Base-by-base conservation (phyloP, 2,113 vertebrate genomes). In the Nerophis ophidion region DNA sequence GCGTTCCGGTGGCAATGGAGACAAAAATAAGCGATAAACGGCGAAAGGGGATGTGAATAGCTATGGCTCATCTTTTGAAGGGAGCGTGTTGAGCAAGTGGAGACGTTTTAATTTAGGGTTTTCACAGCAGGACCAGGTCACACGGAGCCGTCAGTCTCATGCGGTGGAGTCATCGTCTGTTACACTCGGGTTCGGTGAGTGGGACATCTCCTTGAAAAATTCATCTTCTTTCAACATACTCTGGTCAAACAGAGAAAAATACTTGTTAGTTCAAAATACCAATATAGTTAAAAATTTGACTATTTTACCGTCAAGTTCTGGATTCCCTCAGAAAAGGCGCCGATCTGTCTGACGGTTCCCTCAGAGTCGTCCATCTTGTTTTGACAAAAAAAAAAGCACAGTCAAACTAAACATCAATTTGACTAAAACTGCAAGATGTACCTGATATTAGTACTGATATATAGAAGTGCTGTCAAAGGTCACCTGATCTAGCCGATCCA, bases 151-250 rank as follows among this genome's bases (percentile, higher is more conserved):
- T 15, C 46, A 12, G 64, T 11, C 81, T 98, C 91, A 98, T 72
- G 95, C 90, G 0, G 91, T 95, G 10, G 93, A 95, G 71, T 99
- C 94, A 42, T 98, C 94, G 1, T 98, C 94, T 14, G 92, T 96
- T 36, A 96, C 87, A 55, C 93, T 96, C 87, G 89, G 82, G 67
- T 92, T 94, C 0, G 93, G 94, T 4, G 93, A 98, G 58, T 91
- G 84, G 0, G 92, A 89, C 63, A 90, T 85, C 78, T 95, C 96
- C 73, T 91, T 95, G 74, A 99, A 98, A 89, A 99, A 91, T 63
- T 96, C 95, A 0, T 99, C 97, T 48, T 99, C 96, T 79, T 98
- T 98, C 50, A 99, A 66, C 97, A 98, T 99, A 83, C 96, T 95
- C 97, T 99, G 76, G 8, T 6, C 4, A 6, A 64, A 45, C 75